phyloP scores from a whole-genome alignment of 2,888 invertebrate species.

The Ctenicera cuprea region DNA sequence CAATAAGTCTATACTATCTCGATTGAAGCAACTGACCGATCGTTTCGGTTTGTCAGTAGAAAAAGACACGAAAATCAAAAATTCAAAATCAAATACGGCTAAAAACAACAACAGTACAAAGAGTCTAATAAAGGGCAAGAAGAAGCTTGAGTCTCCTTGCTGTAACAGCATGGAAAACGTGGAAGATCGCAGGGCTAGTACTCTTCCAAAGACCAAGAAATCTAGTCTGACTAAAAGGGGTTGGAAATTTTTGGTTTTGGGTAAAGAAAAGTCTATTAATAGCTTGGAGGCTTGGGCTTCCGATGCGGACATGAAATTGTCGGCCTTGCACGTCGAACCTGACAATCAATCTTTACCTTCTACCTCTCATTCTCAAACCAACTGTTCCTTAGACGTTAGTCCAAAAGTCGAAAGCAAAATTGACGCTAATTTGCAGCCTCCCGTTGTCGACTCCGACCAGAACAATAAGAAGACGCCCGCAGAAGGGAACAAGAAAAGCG shows the following conservation, averaged over 20 bases:
- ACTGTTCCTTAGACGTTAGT: conserved; percentile 62
- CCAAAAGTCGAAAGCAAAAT: conserved; percentile 57
- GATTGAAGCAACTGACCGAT: conserved; percentile 75
- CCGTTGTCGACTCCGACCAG: conserved; percentile 43
- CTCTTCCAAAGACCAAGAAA: conserved; percentile 67
- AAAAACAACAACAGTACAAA: conserved; percentile 60
- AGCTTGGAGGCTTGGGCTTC: conserved; percentile 66
- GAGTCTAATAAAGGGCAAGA: conserved; percentile 57
- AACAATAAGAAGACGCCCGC: conserved; percentile 27
- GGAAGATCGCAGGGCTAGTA: conserved; percentile 65
- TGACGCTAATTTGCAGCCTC: conserved; percentile 22
- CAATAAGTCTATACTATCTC: conserved; percentile 72
- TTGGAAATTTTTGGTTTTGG: conserved; percentile 69
- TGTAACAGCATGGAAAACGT: conserved; percentile 66
- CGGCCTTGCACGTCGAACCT: conserved; percentile 55
- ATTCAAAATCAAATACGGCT: conserved; percentile 56
- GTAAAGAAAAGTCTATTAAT: conserved; percentile 65
- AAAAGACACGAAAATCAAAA: conserved; percentile 67
- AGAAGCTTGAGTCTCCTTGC: conserved; percentile 63
- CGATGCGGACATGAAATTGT: conserved; percentile 65
- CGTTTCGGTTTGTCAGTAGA: conserved; percentile 74
- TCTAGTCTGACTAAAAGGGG: conserved; percentile 63
- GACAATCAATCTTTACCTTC: conserved; percentile 69
- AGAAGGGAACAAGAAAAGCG: conserved; percentile 37
- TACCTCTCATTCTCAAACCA: conserved; percentile 68